phyloP scores from a whole-genome alignment of 1,140 invertebrate species.

The Dendroctonus valens region DNA sequence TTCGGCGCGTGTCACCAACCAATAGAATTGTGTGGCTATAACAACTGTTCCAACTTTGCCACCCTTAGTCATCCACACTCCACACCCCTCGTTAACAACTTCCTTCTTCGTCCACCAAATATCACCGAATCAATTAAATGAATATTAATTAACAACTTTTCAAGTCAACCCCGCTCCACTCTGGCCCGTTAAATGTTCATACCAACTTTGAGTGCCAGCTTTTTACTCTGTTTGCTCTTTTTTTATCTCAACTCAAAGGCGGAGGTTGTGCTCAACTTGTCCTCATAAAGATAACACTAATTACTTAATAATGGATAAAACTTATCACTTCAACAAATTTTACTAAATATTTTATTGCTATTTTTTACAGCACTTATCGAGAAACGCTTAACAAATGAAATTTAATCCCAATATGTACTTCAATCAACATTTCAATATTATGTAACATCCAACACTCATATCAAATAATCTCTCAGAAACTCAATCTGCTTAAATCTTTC shows the following conservation, averaged over 20 bases:
- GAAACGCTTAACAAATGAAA: too few species aligned
- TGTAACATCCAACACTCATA: too few species aligned
- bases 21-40: slow-evolving; percentile 39
- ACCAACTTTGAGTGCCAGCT: slow-evolving; percentile 1
- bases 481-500: too few species aligned
- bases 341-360: too few species aligned
- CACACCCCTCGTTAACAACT: not conserved
- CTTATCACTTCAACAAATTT: too few species aligned
- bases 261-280: not conserved
- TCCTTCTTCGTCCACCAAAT: not conserved
- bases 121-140: slow-evolving; percentile 15
- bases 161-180: not conserved
- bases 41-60: slow-evolving; percentile 36
- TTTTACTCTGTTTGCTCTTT: not conserved
- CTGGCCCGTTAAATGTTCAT: not conserved
- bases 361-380: too few species aligned
- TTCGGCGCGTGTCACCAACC: slow-evolving; percentile 38
- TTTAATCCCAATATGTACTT: too few species aligned
- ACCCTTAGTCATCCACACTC: slow-evolving; percentile 27
- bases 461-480: too few species aligned
- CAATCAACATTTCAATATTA: too few species aligned
- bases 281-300: too few species aligned
- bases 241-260: slow-evolving; percentile 1
- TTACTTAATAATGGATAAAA: too few species aligned
- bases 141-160: slow-evolving; percentile 12